These are phyloP conservation scores for Cacatua alba DNA, from an alignment of 2,113 vertebrate species.

Conservation along the genomic window DNA sequence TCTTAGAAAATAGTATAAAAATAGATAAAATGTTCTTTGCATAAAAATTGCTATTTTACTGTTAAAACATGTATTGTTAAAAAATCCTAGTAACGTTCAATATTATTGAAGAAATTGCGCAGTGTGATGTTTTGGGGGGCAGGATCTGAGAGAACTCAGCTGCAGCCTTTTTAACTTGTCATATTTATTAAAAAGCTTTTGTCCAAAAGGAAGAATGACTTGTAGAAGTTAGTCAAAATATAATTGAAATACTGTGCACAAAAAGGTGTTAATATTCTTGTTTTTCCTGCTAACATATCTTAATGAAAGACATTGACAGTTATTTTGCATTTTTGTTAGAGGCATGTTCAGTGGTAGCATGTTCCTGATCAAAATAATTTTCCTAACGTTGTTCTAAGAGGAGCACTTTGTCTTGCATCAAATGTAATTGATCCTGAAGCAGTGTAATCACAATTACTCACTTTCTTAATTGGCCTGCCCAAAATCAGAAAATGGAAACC, in stretches of 20 bases:
- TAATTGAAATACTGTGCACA: neutral
- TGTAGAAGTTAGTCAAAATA: neutral
- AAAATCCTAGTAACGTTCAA: neutral
- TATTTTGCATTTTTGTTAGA: constrained; percentile 57
- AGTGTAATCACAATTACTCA: constrained; percentile 97
- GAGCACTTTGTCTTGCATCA: constrained; percentile 87
- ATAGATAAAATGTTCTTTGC: neutral
- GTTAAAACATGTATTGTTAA: neutral
- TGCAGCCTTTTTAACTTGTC: neutral
- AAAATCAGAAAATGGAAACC: constrained; percentile 95
- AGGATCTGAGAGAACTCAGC: neutral
- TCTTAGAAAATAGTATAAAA: neutral
- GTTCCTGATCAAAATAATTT: constrained; percentile 75
- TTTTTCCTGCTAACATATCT: neutral
- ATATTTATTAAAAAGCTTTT: neutral
- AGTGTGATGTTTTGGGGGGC: neutral
- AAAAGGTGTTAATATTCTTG: neutral
- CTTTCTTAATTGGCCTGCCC: constrained; percentile 97
- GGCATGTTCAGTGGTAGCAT: constrained; percentile 42
- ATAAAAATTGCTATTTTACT: neutral
- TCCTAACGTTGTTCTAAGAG: constrained; percentile 74
- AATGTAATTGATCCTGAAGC: constrained; percentile 92
- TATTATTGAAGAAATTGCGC: neutral
- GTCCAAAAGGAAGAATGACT: neutral
- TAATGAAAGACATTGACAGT: constrained; percentile 7